Percentiles rank a stretch among this genome's conserved stretches.
These are phyloP conservation scores for Caenorhabditis macrosperma DNA, from an alignment of 2,888 invertebrate genomes.

Conservation along the genomic window DNA sequence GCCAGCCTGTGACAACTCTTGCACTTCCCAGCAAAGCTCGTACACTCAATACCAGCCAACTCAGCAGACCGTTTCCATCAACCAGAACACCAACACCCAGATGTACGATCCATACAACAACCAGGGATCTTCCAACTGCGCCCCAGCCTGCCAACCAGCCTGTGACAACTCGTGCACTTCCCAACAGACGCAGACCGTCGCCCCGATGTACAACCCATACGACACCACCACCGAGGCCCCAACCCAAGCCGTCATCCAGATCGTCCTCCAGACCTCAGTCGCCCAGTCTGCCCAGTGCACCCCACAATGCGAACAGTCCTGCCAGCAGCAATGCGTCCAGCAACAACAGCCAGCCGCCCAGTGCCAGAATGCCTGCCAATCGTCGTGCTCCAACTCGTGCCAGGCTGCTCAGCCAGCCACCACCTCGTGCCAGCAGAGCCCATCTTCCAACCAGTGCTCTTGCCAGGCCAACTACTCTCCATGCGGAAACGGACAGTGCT, in stretches of 20 bases:
- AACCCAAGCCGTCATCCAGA: slow-evolving; percentile 51
- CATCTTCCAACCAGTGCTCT: slow-evolving; percentile 41
- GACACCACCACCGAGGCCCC: slow-evolving; percentile 51
- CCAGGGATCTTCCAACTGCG: slow-evolving; percentile 35
- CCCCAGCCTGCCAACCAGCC: slow-evolving; percentile 61
- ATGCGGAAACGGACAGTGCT: slow-evolving; percentile 69
- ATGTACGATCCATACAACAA: slow-evolving; percentile 56
- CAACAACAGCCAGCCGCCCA: slow-evolving; percentile 65
- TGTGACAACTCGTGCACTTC: slow-evolving; percentile 56
- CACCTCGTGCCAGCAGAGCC: slow-evolving; percentile 61
- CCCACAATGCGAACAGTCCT: slow-evolving; percentile 67
- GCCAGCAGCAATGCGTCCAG: slow-evolving; percentile 66
- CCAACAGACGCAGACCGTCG: slow-evolving; percentile 39
- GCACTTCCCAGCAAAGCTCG: too few species aligned
- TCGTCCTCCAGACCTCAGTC: slow-evolving; percentile 61
- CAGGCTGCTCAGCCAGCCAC: slow-evolving; percentile 63
- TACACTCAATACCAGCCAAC: too few species aligned
- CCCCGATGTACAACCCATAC: slow-evolving; percentile 57
- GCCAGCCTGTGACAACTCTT: too few species aligned
- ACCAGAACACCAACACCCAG: slow-evolving; percentile 20
- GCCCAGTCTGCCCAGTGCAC: slow-evolving; percentile 65
- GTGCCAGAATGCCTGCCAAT: slow-evolving; percentile 66
- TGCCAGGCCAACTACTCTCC: slow-evolving; percentile 67
- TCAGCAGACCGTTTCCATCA: too few species aligned
- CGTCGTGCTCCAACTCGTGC: slow-evolving; percentile 62